Percentiles rank a stretch among this genome's conserved stretches.
Evolutionary conservation across 2,888 invertebrate genomes (phyloP).

Genomic region (Brenthis daphne): DNA sequence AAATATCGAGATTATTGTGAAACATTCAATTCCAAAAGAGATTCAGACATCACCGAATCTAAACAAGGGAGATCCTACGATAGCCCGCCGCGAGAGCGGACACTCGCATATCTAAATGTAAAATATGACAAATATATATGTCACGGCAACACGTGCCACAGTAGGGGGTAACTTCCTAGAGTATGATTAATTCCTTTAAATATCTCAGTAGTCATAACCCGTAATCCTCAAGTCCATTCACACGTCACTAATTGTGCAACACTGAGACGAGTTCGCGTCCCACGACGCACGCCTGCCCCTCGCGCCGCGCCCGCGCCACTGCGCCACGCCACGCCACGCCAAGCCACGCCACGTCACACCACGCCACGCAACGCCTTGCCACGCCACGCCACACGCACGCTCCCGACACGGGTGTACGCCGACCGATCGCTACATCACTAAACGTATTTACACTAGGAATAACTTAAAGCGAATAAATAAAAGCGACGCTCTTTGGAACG

Average conservation of each 20-base stretch:
- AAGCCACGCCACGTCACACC: slow-evolving; percentile 41
- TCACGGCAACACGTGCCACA: slow-evolving; percentile 41
- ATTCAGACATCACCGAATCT: slow-evolving; percentile 36
- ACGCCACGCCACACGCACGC: slow-evolving; percentile 41
- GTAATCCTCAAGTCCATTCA: slow-evolving; percentile 47
- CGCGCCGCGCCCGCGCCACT: slow-evolving; percentile 39
- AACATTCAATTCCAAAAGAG: slow-evolving; percentile 73
- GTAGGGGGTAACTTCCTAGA: slow-evolving; percentile 64
- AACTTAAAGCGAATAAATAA: slow-evolving; percentile 75
- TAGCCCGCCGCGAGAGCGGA: neutral
- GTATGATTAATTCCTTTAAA: slow-evolving; percentile 60
- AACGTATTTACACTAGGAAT: slow-evolving; percentile 55
- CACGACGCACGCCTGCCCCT: slow-evolving; percentile 43
- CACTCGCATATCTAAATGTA: slow-evolving; percentile 3
- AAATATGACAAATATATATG: slow-evolving; percentile 40
- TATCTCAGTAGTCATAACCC: slow-evolving; percentile 61
- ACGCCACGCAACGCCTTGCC: slow-evolving; percentile 23
- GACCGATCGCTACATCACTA: slow-evolving; percentile 44
- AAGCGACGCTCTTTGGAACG: slow-evolving; percentile 73
- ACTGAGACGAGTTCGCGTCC: slow-evolving; percentile 46
- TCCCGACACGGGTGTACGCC: slow-evolving; percentile 34
- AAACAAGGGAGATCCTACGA: slow-evolving; percentile 16
- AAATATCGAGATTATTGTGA: slow-evolving; percentile 66
- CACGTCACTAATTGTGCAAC: slow-evolving; percentile 64
- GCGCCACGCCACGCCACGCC: slow-evolving; percentile 31